Percentiles rank a stretch among this genome's conserved stretches.
Evolutionary conservation across 2,888 invertebrate genomes (phyloP).

Genomic region (Halictus ligatus): DNA sequence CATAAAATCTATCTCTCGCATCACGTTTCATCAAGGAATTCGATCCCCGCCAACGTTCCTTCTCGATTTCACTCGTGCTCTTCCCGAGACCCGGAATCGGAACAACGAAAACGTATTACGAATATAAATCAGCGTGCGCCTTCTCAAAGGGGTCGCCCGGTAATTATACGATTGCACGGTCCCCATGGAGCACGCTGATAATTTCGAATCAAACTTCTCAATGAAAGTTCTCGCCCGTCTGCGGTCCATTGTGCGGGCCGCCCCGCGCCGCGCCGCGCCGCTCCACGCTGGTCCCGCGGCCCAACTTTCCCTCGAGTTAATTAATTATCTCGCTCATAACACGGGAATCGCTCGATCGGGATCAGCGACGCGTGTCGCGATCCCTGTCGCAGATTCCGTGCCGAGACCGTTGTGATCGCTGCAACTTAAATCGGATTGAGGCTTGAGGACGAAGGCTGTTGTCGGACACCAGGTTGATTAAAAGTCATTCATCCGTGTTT

Average conservation of each 20-base stretch:
- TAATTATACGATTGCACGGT: slow-evolving; percentile 36
- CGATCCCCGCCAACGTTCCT: neutral
- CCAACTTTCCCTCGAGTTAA: slow-evolving; percentile 55
- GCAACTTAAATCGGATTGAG: neutral
- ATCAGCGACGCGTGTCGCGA: slow-evolving; percentile 49
- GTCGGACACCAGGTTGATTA: neutral
- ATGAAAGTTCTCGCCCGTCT: slow-evolving; percentile 51
- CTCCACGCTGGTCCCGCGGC: neutral
- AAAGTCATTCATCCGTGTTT: neutral
- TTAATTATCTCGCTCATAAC: slow-evolving; percentile 63
- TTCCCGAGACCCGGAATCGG: neutral
- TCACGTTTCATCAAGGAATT: neutral
- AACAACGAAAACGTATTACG: slow-evolving; percentile 6
- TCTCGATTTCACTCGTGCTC: neutral
- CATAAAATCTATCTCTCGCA: neutral
- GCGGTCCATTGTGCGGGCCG: slow-evolving; percentile 51
- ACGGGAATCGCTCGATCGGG: slow-evolving; percentile 33
- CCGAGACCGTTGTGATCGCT: neutral
- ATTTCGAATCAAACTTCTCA: slow-evolving; percentile 55
- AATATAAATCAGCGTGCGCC: slow-evolving; percentile 10
- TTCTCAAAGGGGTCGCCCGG: neutral
- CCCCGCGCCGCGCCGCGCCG: neutral
- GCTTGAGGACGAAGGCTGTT: neutral
- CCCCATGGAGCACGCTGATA: slow-evolving; percentile 30
- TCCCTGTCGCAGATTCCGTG: neutral